These are phyloP conservation scores for Falco punctatus DNA, from an alignment of 2,113 vertebrate species.

Conservation along the genomic window DNA sequence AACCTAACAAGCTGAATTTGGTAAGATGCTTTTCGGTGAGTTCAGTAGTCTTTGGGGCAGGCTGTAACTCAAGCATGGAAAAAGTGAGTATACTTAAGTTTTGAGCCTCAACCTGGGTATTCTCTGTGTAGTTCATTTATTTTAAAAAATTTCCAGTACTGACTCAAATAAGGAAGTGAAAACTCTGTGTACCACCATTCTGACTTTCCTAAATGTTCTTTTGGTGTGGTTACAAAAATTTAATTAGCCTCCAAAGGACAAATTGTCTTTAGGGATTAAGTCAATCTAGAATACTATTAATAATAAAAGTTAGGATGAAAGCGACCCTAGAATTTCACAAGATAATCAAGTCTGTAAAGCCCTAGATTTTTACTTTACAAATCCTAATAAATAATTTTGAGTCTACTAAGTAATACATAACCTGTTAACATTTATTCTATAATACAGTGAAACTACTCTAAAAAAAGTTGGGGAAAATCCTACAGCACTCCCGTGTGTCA, in stretches of 20 bases:
- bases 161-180: slow-evolving; percentile 42
- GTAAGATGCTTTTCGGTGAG: neutral
- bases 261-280: slow-evolving; percentile 71
- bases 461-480: neutral
- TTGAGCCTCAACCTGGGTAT: neutral
- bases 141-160: neutral
- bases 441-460: neutral
- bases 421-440: neutral
- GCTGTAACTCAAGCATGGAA: neutral
- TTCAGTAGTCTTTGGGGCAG: neutral
- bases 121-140: neutral
- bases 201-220: slow-evolving; percentile 67
- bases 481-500: neutral
- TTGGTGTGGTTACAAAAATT: slow-evolving; percentile 72
- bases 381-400: neutral
- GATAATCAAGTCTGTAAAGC: neutral
- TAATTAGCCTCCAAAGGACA: slow-evolving; percentile 77
- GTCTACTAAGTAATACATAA: neutral
- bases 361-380: slow-evolving; percentile 5
- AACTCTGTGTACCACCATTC: slow-evolving; percentile 35
- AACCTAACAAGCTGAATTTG: neutral
- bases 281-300: slow-evolving; percentile 55
- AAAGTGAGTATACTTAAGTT: neutral
- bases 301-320: slow-evolving; percentile 45
- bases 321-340: slow-evolving; percentile 27